phyloP scores from a whole-genome alignment of 2,888 invertebrate species.

The Cecidostiba fungosa region DNA sequence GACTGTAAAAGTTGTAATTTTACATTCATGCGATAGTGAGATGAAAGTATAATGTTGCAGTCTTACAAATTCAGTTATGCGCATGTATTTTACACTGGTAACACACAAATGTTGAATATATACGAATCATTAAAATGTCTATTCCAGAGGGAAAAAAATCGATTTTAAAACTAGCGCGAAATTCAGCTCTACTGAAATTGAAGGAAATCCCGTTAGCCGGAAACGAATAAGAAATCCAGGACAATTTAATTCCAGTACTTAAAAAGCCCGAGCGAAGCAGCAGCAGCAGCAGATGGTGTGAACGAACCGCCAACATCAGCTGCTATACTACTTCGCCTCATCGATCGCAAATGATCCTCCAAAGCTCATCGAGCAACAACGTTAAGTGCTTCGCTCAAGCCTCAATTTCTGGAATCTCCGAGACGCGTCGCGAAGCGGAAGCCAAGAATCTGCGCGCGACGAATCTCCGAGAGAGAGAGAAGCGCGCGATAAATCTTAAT shows the following conservation, averaged over 20 bases:
- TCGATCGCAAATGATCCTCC: slow-evolving; percentile 28
- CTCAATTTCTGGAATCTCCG: slow-evolving; percentile 46
- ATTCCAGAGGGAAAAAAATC: no score
- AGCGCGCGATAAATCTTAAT: slow-evolving; percentile 73
- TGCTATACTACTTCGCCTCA: background rate
- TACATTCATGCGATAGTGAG: background rate
- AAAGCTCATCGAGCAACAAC: slow-evolving; percentile 25
- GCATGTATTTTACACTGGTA: background rate
- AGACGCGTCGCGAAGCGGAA: background rate
- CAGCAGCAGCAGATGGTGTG: no score
- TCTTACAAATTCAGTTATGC: background rate
- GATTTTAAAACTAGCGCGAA: no score
- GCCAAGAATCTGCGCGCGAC: background rate
- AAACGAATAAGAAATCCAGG: background rate
- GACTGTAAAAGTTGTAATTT: background rate
- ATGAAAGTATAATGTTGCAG: background rate
- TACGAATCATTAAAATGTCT: background rate
- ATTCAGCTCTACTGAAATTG: no score
- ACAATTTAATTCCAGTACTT: background rate
- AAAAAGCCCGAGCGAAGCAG: background rate
- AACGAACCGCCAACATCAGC: background rate
- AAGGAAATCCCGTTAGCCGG: background rate
- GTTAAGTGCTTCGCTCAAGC: background rate
- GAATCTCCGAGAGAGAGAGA: background rate
- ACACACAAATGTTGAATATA: background rate